phyloP scores from a whole-genome alignment of 1,140 invertebrate genomes.

The Drosophila auraria region DNA sequence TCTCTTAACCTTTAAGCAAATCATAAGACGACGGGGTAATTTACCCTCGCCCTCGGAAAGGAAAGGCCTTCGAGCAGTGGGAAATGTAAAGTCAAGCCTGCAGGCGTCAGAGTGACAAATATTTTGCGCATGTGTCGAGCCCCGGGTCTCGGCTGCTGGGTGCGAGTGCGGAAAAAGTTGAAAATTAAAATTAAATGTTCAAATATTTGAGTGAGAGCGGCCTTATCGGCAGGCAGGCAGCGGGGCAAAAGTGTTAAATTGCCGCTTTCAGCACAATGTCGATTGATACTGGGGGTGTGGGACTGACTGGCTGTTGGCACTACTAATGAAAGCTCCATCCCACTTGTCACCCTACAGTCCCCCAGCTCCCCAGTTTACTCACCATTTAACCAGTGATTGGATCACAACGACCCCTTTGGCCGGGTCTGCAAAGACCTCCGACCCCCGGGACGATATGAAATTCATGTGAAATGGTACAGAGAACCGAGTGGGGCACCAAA shows the following conservation, averaged over 20 bases:
- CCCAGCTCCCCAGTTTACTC: slow-evolving; percentile 56
- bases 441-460: slow-evolving; percentile 47
- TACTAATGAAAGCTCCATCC: slow-evolving; percentile 68
- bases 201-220: slow-evolving; percentile 59
- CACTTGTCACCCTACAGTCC: slow-evolving; percentile 14
- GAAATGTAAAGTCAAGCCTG: slow-evolving; percentile 20
- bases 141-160: background rate
- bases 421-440: slow-evolving; percentile 10
- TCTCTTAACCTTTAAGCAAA: slow-evolving; percentile 78
- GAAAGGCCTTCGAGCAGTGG: background rate
- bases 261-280: slow-evolving; percentile 69
- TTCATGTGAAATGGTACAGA: slow-evolving; percentile 49
- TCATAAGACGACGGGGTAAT: slow-evolving; percentile 61
- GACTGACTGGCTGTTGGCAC: slow-evolving; percentile 44
- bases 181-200: slow-evolving; percentile 70
- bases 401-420: slow-evolving; percentile 55
- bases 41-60: slow-evolving; percentile 25
- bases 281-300: slow-evolving; percentile 53
- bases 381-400: slow-evolving; percentile 81
- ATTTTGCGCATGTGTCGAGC: slow-evolving; percentile 64
- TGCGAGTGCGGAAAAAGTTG: slow-evolving; percentile 41
- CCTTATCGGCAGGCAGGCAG: slow-evolving; percentile 35
- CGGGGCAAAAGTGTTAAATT: slow-evolving; percentile 70
- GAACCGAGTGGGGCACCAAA: slow-evolving; percentile 43
- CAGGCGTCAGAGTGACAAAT: slow-evolving; percentile 56